Percentiles rank a stretch among this genome's conserved stretches.
phyloP scores from a whole-genome alignment of 2,113 vertebrate species.

The Patagioenas fasciata region DNA sequence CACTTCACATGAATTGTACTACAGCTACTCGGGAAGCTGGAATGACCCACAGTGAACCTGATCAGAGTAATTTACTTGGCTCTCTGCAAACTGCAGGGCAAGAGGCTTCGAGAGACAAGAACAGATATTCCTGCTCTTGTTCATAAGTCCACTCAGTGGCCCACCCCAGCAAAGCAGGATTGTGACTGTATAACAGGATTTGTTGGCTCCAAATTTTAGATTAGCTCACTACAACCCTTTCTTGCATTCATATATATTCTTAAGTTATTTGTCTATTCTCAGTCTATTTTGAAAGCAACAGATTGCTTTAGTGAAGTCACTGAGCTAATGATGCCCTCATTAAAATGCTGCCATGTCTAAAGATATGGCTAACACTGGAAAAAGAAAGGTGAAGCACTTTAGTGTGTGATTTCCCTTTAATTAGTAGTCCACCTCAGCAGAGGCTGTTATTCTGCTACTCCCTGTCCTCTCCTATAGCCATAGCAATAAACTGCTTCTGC shows the following conservation, averaged over 20 bases:
- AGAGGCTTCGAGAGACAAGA: not conserved
- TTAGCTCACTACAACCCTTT: not conserved
- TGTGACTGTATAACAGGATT: not conserved
- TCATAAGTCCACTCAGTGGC: not conserved
- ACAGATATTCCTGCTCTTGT: not conserved
- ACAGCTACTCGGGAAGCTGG: not conserved
- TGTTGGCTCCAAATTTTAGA: not conserved
- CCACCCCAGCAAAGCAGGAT: no score
- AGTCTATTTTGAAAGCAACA: not conserved
- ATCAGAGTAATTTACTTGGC: not conserved
- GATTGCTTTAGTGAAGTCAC: not conserved
- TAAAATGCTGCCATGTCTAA: not conserved
- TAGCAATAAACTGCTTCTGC: not conserved
- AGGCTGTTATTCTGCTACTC: not conserved
- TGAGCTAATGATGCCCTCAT: not conserved
- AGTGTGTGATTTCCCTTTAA: not conserved
- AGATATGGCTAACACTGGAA: not conserved
- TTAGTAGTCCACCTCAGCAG: not conserved
- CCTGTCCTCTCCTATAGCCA: not conserved
- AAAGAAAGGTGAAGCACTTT: not conserved
- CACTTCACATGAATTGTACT: not conserved
- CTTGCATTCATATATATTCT: not conserved
- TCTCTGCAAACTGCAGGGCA: not conserved
- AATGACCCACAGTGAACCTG: not conserved
- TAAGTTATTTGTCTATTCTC: not conserved